These are phyloP conservation scores for Linurgus olivaceus DNA, from an alignment of 2,797 vertebrate genomes.

Conservation along the genomic window DNA sequence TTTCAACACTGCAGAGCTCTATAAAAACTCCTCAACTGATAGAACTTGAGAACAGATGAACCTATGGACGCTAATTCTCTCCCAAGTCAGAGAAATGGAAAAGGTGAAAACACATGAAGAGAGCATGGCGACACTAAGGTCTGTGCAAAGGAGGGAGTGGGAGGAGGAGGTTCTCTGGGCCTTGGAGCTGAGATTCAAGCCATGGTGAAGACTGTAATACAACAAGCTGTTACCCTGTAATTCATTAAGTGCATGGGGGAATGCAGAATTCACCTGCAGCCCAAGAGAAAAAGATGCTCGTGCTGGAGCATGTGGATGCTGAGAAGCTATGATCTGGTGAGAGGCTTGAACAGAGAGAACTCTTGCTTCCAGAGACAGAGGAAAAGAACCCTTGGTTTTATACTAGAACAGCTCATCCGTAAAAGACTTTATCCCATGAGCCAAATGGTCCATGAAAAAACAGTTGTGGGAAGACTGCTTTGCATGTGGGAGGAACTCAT, in stretches of 20 bases:
- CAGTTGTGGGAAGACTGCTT: background rate
- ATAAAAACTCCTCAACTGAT: background rate
- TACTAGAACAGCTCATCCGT: background rate
- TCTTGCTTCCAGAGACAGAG: background rate
- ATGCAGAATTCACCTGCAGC: background rate
- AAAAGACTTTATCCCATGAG: background rate
- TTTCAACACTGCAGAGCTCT: background rate
- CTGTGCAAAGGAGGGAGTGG: background rate
- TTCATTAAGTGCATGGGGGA: background rate
- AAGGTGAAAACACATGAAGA: background rate
- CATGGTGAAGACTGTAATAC: background rate
- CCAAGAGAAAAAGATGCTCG: background rate
- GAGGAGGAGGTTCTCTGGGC: background rate
- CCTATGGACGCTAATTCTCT: background rate
- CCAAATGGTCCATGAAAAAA: background rate
- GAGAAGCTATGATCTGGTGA: background rate
- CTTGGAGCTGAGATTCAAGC: background rate
- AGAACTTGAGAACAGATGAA: background rate
- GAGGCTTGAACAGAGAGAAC: background rate
- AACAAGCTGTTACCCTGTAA: background rate
- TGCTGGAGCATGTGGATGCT: background rate
- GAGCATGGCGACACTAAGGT: background rate
- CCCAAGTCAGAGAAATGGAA: background rate
- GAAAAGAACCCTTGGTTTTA: background rate
- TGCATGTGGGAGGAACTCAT: background rate